Conservation (phyloP, 2,797 vertebrate genomes). For the Discoglossus pictus region DNA sequence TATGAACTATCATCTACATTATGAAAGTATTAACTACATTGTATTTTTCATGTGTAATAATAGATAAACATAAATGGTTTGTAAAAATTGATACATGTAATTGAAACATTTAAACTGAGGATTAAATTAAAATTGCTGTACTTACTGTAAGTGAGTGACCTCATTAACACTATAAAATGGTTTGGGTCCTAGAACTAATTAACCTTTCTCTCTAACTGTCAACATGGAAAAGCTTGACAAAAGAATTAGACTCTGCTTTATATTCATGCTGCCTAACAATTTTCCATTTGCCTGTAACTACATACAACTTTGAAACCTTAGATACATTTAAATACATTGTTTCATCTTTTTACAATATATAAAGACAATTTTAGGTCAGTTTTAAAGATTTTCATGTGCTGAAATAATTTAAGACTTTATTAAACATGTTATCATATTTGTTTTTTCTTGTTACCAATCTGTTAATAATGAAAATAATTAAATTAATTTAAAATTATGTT, state of each 20-base stretch:
- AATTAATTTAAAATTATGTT: too few relatives aligned
- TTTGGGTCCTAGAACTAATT: constrained; percentile 49
- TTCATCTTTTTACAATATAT: too few relatives aligned
- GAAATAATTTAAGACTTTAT: too few relatives aligned
- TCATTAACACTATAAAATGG: constrained; percentile 47
- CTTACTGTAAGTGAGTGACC: constrained; percentile 48
- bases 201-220: constrained; percentile 47
- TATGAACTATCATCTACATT: constrained; percentile 1
- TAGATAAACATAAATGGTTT: constrained; percentile 22
- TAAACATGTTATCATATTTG: too few relatives aligned
- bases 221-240: constrained; percentile 47
- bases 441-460: too few relatives aligned
- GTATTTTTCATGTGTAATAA: constrained; percentile 19
- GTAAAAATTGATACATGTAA: constrained; percentile 45
- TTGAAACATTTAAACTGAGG: constrained; percentile 48
- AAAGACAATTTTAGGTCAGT: too few relatives aligned
- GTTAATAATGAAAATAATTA: too few relatives aligned
- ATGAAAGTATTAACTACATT: constrained; percentile 7
- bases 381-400: too few relatives aligned
- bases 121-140: constrained; percentile 50
- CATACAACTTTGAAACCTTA: too few relatives aligned
- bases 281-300: constrained; percentile 25
- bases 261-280: constrained; percentile 40
- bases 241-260: constrained; percentile 45
- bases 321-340: too few relatives aligned